Evolutionary conservation across 2,888 invertebrate species (phyloP), one percentile per base, ranked within the genome.

Genomic region (Apotomis capreana): DNA sequence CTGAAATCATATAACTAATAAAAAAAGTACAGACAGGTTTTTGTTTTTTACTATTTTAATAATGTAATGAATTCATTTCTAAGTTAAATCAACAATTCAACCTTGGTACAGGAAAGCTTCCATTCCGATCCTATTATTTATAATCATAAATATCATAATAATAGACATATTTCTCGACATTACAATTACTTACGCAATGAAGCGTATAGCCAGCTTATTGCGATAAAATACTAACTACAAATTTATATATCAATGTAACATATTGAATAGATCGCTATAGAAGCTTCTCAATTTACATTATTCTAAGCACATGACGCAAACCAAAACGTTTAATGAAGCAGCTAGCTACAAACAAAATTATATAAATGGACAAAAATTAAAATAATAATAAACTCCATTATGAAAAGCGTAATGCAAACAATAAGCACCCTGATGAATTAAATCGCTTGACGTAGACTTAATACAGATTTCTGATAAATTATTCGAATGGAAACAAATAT

Each of bases 201-300:
- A 46, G 65, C 57, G 55, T 65, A 58, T 37, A 46, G 65, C 65
- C 46, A 57, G 65, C 65, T 57, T 65, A 26, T 57, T 57, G 26
- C 26, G 57, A 26, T n/a, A 55, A n/a, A 55, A 5, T 46, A 26
- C 12, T 44, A 65, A 44, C 15, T 12, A 55, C 46, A 15, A 26
- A 44, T 4, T 60, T 15, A 15, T 15, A 15, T 15, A 15, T 5
- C 37, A 13, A 15, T 13, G 10, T 44, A 12, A 37, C 36, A 63
- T 76, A 70, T 72, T 75, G 73, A 81, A 86, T 84, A 84, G 80
- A 78, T 81, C 86, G 86, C 83, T 81, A 84, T 87, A 88, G 88
- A 89, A 90, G 87, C 89, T 89, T 89, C 84, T 78, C 72, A 62
- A 75, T 76, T 72, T 76, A 62, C 68, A 60, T 70, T 69, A 76